A percentile compares a stretch with the other conserved stretches of the same genome.
Evolutionary conservation across 2,888 invertebrate genomes (phyloP).

Genomic region (Syrista parreyssii): DNA sequence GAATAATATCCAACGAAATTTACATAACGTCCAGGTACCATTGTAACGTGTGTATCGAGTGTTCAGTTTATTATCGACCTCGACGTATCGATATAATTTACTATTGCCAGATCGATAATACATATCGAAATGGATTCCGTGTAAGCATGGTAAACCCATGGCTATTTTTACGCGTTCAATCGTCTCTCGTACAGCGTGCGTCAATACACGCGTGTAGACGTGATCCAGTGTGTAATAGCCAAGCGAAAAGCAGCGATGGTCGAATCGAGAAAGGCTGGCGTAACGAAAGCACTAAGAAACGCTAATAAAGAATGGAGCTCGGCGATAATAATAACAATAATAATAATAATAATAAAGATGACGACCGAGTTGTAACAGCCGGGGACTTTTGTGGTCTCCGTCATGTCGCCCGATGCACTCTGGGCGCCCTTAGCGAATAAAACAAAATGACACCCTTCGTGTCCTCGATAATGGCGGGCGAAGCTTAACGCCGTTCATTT

Average conservation of each 20-base stretch:
- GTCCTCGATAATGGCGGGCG: neutral
- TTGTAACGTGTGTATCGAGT: neutral
- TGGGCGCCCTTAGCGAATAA: neutral
- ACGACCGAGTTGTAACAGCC: slow-evolving; percentile 8
- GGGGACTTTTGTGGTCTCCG: slow-evolving; percentile 23
- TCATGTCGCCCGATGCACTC: neutral
- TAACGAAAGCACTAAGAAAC: neutral
- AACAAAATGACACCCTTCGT: neutral
- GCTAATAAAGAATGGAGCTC: too few species aligned
- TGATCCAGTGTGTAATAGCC: neutral
- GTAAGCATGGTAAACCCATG: neutral
- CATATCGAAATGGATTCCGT: neutral
- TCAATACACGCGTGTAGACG: neutral
- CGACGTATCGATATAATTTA: neutral
- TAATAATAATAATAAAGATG: slow-evolving; percentile 44
- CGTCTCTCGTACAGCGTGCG: neutral
- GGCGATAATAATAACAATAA: too few species aligned
- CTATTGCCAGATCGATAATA: neutral
- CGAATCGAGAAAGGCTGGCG: neutral
- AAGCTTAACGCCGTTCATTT: neutral
- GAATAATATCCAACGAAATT: neutral
- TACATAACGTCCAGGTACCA: neutral
- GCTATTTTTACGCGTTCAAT: neutral
- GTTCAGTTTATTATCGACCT: neutral
- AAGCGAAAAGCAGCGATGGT: neutral